Conservation (phyloP, 2,797 vertebrate species). For the Coranthus polyacanthus region DNA sequence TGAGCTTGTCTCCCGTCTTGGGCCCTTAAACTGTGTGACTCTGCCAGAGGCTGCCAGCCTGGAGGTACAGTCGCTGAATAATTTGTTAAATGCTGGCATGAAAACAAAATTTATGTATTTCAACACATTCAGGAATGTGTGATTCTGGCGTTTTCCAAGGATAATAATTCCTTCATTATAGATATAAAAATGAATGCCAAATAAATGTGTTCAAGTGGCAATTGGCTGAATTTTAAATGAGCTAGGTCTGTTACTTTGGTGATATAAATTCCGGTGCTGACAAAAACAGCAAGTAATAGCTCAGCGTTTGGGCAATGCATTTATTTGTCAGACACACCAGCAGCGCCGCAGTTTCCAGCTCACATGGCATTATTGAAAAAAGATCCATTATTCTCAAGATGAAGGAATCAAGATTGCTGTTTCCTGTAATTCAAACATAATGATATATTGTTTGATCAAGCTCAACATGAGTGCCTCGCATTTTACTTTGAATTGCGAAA, state of each 20-base stretch:
- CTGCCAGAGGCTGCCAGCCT: slow-evolving; percentile 22
- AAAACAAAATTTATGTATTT: slow-evolving; percentile 30
- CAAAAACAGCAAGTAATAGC: background rate
- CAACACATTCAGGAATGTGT: slow-evolving; percentile 10
- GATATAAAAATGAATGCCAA: slow-evolving; percentile 15
- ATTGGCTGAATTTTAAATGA: slow-evolving; percentile 17
- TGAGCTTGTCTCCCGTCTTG: slow-evolving; percentile 5
- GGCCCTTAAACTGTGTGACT: slow-evolving; percentile 2
- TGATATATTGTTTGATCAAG: background rate
- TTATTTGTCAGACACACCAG: background rate
- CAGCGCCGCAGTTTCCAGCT: background rate
- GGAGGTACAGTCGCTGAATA: slow-evolving; percentile 14
- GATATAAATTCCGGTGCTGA: slow-evolving; percentile 2
- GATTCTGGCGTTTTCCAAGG: slow-evolving; percentile 26
- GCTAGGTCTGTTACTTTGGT: slow-evolving; percentile 5
- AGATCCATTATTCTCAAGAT: background rate
- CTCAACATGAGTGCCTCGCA: background rate
- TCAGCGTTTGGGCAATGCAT: slow-evolving; percentile 6
- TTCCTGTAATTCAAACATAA: slow-evolving; percentile 37
- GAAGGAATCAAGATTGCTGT: slow-evolving; percentile 8
- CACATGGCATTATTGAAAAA: slow-evolving; percentile 1
- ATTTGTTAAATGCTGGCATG: slow-evolving; percentile 27
- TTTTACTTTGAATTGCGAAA: background rate
- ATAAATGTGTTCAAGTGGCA: slow-evolving; percentile 5
- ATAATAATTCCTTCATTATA: slow-evolving; percentile 21